Base-by-base conservation (phyloP, 2,888 invertebrate genomes). In the Diabrotica balteata region DNA sequence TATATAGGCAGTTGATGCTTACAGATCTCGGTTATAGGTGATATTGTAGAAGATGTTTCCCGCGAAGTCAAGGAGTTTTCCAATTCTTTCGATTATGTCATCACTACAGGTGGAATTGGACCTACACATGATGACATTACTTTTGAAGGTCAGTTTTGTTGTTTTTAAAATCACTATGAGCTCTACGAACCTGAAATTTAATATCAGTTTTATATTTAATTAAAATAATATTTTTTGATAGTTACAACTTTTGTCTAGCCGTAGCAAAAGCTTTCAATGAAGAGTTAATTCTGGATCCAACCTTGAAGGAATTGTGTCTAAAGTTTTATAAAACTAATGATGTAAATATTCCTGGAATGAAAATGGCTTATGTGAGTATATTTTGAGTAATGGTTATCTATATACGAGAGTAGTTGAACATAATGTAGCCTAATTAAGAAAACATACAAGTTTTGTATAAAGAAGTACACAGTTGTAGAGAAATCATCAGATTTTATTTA, bases 121-220 rank as follows among this genome's bases (percentile, higher is more conserved):
- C 92, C 92, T 1, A 93, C 93, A 11, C 92, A 93, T 80, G 93
- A 93, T 83, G 93, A 93, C 81, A 85, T 91, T 75, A 93, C 93
- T 1, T 92, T 89, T 83, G 89, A 90, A 85, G 91, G 91, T 82
- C 74, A 52, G 63, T 61, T 32, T 4, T 32, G 32, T 32, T 32
- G 5, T 32, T 32, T 32, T 32, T 5, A 32, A 32, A 32, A 32
- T 17, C 17, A 32, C 4, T 32, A 5, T 2, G 5, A 32, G 32
- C 32, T 32, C 32, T 32, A 32, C 5, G 3, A 32, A 32, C 32
- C 32, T 32, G 32, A 32, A 32, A 32, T 32, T 4, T 32, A n/a
- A 32, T 32, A 32, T 17, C 17, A 17, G 17, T 2, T 17, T 32
- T 32, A 32, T 32, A 5, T 32, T 1, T 32, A 32, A 32, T 2